A percentile compares a stretch with the other conserved stretches of the same genome.
Evolutionary conservation across 1,140 invertebrate genomes (phyloP).

Genomic region (Steinernema feltiae): DNA sequence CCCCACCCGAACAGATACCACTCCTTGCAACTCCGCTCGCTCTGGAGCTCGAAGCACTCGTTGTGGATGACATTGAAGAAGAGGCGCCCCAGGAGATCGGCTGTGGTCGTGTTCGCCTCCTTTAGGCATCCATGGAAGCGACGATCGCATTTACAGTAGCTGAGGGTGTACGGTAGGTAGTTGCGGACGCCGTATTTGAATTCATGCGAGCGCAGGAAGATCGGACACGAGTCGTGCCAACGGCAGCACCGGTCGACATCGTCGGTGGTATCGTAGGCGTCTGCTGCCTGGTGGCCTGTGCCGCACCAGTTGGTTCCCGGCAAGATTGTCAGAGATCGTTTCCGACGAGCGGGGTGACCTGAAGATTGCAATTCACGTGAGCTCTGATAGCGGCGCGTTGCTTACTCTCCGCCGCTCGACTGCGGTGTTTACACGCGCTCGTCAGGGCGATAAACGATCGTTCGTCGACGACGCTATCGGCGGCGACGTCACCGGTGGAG

Average conservation of each 20-base stretch:
- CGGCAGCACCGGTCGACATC: conserved; percentile 76
- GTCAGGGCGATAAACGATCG: background rate
- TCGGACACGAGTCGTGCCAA: conserved; percentile 74
- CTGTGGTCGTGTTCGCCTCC: conserved; percentile 72
- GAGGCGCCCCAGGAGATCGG: conserved; percentile 81
- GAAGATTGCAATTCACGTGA: background rate
- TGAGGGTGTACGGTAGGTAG: conserved; percentile 74
- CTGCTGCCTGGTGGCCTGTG: conserved; percentile 61
- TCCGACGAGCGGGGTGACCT: conserved; percentile 34
- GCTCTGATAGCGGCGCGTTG: too few species aligned
- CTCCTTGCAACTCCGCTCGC: conserved; percentile 70
- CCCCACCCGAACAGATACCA: conserved; percentile 70
- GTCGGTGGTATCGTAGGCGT: conserved; percentile 63
- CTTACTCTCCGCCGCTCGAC: background rate
- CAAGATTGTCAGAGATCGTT: conserved; percentile 66
- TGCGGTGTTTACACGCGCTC: background rate
- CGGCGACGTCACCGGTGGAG: background rate
- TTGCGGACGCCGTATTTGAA: conserved; percentile 75
- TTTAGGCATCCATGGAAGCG: conserved; percentile 87
- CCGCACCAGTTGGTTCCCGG: conserved; percentile 83
- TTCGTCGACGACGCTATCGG: background rate
- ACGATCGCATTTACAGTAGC: conserved; percentile 78
- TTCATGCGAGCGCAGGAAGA: conserved; percentile 71
- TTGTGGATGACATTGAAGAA: conserved; percentile 89
- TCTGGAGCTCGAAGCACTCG: conserved; percentile 79